Percentiles rank a stretch among this genome's conserved stretches.
Evolutionary conservation across 2,113 vertebrate species (phyloP).

Genomic region (Damaliscus lunatus): DNA sequence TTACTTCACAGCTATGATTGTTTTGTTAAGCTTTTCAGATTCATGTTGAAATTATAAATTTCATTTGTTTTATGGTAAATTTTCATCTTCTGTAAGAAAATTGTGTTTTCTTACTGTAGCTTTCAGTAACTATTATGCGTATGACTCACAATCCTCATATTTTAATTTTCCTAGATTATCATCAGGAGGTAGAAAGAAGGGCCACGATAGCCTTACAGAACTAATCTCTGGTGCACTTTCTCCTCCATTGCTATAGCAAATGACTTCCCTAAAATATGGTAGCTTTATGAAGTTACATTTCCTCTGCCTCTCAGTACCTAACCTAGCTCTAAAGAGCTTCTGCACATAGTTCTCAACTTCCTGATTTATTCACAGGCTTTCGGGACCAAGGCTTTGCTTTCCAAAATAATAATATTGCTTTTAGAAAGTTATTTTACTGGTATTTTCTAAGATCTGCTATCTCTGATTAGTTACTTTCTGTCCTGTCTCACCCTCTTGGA

Average conservation of each 20-base stretch:
- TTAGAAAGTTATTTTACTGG: not conserved
- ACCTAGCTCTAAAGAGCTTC: not conserved
- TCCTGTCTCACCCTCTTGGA: not conserved
- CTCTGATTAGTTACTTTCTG: not conserved
- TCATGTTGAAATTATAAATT: not conserved
- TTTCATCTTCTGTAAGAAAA: not conserved
- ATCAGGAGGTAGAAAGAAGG: not conserved
- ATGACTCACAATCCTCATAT: not conserved
- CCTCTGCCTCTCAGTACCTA: not conserved
- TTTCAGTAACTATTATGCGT: not conserved
- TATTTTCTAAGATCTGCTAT: not conserved
- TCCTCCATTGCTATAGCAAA: not conserved
- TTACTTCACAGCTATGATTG: not conserved
- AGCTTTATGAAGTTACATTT: not conserved
- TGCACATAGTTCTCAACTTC: not conserved
- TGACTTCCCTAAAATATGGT: not conserved
- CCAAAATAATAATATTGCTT: not conserved
- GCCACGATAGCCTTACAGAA: not conserved
- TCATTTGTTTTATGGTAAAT: not conserved
- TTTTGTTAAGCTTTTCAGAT: not conserved
- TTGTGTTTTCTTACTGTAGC: not conserved
- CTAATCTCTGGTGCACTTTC: not conserved
- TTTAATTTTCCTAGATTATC: not conserved
- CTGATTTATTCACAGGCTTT: not conserved
- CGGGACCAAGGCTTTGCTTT: not conserved